Base-by-base conservation (phyloP, 1,140 invertebrate genomes). In the Drosophila gunungcola region DNA sequence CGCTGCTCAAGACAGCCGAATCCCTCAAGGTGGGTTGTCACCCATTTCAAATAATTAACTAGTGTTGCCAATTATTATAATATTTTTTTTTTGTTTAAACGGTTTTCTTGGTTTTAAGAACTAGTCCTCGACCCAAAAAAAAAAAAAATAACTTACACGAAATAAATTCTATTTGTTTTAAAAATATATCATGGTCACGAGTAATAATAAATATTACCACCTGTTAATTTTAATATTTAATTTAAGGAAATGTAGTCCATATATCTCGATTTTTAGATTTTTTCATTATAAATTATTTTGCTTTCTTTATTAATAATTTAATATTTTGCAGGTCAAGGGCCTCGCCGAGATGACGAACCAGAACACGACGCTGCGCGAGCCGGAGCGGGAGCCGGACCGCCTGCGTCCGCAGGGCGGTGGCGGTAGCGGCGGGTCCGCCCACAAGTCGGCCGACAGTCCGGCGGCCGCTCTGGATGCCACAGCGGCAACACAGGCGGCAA, bases 1-100 rank as follows among this genome's bases (percentile, higher is more conserved):
- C 96, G 77, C 95, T 98, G 81, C 95, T 98, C 75, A 98, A 97
- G 93, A 98, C 97, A 85, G 97, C 97, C 77, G 97, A 98, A 94
- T 97, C 97, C 92, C 95, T 98, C 43, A 97, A 98, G 93, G 95
- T 96, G 70, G 89, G 64, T 55, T 11, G 0, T 4, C 13, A 9
- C 32, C 5, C 13, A 6, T 38, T 7, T 12, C 6, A 32, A 21
- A 42, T 41, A 7, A 11, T 38, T 11, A 9, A 38, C 36, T 9
- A 38, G 36, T 11, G 36, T 38, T 38, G 36, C 36, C 36, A 38
- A 11, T 11, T 21, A 21, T 21, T 21, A 21, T 21, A 21, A 21
- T 1, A 21, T 1, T 21, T 21, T 9, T 5, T 0, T 1, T 29
- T 9, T 11, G 43, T 29, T 5, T 29, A 5, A 29, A 29, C 16